These are phyloP conservation scores for Arion vulgaris DNA, from an alignment of 1,140 invertebrate species.

Conservation along the genomic window DNA sequence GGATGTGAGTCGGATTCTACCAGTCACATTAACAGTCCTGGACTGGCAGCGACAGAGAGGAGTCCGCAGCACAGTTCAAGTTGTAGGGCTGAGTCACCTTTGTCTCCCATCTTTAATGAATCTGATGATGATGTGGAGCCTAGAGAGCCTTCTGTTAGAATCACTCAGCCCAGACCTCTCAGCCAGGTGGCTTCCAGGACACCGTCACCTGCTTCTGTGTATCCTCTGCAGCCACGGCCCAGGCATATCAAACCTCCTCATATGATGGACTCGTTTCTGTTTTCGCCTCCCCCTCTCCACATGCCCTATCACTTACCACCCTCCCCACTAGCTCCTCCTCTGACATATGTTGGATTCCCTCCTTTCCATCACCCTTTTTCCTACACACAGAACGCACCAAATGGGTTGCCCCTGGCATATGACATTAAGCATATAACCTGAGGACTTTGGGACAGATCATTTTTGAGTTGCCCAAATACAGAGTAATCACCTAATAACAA, in stretches of 20 bases:
- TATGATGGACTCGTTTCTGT: constrained; percentile 14
- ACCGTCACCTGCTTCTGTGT: constrained; percentile 8
- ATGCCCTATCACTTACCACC: neutral
- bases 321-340: neutral
- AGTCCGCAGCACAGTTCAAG: neutral
- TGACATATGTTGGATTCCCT: constrained; percentile 13
- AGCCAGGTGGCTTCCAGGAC: neutral
- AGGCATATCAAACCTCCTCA: neutral
- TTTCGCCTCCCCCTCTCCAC: constrained; percentile 11
- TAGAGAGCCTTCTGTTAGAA: neutral
- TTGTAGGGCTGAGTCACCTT: neutral
- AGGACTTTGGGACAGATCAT: neutral
- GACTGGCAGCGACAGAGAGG: neutral
- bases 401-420: neutral
- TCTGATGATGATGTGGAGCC: neutral
- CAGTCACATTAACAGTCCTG: constrained; percentile 29
- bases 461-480: neutral
- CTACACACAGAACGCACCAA: neutral
- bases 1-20: constrained; percentile 50
- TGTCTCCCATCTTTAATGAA: constrained; percentile 23
- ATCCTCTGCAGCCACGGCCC: neutral
- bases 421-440: constrained; percentile 23
- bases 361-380: neutral
- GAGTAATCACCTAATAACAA: too few species aligned
- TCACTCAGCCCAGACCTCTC: neutral